Evolutionary conservation across 2,113 vertebrate genomes (phyloP).

Genomic region (Puntigrus tetrazona): DNA sequence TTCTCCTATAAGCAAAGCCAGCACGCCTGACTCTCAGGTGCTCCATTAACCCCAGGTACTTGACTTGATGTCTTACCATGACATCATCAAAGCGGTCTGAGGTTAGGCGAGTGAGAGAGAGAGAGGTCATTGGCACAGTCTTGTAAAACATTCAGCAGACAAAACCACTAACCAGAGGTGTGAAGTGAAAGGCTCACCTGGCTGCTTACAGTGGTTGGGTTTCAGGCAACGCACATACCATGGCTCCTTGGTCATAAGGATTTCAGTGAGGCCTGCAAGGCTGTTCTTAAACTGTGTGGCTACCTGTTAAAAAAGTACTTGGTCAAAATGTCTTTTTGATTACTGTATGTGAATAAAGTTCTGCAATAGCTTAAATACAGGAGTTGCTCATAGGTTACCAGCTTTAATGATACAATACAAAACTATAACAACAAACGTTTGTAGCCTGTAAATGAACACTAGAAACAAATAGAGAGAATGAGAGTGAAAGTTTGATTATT

Average conservation of each 20-base stretch:
- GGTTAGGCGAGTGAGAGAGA: constrained; percentile 2
- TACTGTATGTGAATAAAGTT: background rate
- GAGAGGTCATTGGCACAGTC: constrained; percentile 22
- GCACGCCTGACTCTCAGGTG: constrained; percentile 89
- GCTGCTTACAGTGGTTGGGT: constrained; percentile 88
- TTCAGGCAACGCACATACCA: constrained; percentile 95
- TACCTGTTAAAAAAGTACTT: constrained; percentile 73
- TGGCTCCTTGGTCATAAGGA: constrained; percentile 92
- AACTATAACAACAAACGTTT: background rate
- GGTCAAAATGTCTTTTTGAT: background rate
- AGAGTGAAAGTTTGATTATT: background rate
- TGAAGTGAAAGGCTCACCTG: constrained; percentile 68
- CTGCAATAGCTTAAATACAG: background rate
- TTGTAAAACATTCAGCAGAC: constrained; percentile 50
- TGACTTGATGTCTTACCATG: constrained; percentile 91
- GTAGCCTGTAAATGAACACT: background rate
- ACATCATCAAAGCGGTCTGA: constrained; percentile 88
- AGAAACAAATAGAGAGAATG: background rate
- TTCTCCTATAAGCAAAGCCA: constrained; percentile 89
- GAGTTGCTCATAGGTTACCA: background rate
- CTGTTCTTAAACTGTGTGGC: constrained; percentile 96
- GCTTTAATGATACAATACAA: background rate
- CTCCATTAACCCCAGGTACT: constrained; percentile 96
- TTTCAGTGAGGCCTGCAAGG: constrained; percentile 88
- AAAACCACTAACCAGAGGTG: constrained; percentile 9